Percentiles rank a stretch among this genome's conserved stretches.
These are phyloP conservation scores for Podarcis cretensis DNA, from an alignment of 2,113 vertebrate species.

Conservation along the genomic window DNA sequence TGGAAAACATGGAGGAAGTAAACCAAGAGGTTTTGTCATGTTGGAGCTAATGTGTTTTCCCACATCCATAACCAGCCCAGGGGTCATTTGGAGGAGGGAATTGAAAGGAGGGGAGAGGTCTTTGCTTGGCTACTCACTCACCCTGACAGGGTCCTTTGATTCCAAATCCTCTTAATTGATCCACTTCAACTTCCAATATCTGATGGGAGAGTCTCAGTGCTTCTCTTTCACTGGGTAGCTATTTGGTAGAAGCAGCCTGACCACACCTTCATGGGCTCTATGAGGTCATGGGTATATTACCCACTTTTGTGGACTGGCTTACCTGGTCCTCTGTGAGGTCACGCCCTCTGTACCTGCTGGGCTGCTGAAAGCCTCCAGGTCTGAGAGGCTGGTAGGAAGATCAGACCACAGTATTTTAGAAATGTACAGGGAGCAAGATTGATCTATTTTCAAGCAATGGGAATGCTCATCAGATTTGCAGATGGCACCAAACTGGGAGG, in stretches of 20 bases:
- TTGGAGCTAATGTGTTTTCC: not conserved
- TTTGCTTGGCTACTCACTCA: not conserved
- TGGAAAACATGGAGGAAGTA: too few relatives aligned
- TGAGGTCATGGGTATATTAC: conserved; percentile 12
- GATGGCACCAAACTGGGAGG: too few relatives aligned
- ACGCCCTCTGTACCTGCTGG: not conserved
- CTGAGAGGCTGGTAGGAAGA: not conserved
- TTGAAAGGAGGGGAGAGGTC: not conserved
- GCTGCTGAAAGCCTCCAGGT: not conserved
- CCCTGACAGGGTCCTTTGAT: not conserved
- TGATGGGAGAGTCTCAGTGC: not conserved
- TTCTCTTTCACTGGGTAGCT: not conserved
- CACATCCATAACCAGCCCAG: not conserved
- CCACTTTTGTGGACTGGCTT: not conserved
- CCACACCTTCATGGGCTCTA: not conserved
- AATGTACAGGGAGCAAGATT: too few relatives aligned
- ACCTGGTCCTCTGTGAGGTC: conserved; percentile 9
- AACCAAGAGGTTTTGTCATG: not conserved
- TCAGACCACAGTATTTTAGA: not conserved
- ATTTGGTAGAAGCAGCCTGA: not conserved
- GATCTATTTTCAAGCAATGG: not conserved
- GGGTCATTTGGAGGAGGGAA: not conserved
- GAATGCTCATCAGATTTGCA: not conserved
- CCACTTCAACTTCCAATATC: not conserved
- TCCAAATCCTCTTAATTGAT: not conserved